Evolutionary conservation across 2,113 vertebrate genomes (phyloP).

Genomic region (Phasianus colchicus): DNA sequence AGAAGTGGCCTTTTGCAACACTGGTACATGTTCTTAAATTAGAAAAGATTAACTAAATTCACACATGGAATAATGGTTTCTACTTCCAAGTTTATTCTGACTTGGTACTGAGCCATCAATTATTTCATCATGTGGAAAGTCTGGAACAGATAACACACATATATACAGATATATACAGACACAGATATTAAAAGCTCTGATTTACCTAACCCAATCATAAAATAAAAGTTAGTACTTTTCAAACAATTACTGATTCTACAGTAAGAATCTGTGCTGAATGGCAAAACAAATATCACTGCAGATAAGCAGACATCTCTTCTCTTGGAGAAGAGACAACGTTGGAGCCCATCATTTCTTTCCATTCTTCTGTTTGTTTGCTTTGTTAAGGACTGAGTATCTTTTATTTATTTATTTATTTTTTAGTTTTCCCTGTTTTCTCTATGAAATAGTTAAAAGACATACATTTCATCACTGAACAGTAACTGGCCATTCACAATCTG

Average conservation of each 20-base stretch:
- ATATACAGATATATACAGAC: not conserved
- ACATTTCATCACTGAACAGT: not conserved
- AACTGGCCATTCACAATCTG: not conserved
- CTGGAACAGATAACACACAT: not conserved
- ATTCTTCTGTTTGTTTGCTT: not conserved
- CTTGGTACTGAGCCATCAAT: not conserved
- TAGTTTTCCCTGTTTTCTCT: fast-evolving
- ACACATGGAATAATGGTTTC: not conserved
- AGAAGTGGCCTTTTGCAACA: not conserved
- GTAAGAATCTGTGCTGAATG: not conserved
- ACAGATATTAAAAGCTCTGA: not conserved
- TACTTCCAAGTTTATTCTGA: not conserved
- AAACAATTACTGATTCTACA: not conserved
- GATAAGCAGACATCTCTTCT: not conserved
- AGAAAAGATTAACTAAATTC: not conserved
- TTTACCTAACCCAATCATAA: not conserved
- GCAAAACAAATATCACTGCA: not conserved
- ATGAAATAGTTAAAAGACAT: not conserved
- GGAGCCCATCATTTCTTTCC: not conserved
- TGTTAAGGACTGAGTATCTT: fast-evolving
- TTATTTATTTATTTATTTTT: not conserved
- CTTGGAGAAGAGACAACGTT: not conserved
- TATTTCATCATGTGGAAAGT: not conserved
- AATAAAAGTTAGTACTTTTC: not conserved
- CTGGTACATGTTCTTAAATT: not conserved